phyloP scores from a whole-genome alignment of 2,113 vertebrate genomes.

The mouse (Mus musculus) region GRCm39 chr4:56004001-56004500 shows the following conservation, averaged over 20 bases:
- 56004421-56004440: conserved; percentile 65
- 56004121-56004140: background rate
- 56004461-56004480: conserved; percentile 68
- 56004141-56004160: background rate
- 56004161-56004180: background rate
- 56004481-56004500: conserved; percentile 78
- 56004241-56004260: background rate
- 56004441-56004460: conserved; percentile 51
- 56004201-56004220: background rate
- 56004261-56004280: background rate
- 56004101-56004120: background rate
- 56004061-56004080: background rate
- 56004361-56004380: conserved; percentile 63
- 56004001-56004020: background rate
- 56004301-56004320: conserved; percentile 2
- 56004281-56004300: background rate
- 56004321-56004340: background rate
- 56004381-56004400: conserved; percentile 66
- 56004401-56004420: conserved; percentile 67
- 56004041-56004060: background rate
- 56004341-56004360: conserved; percentile 56
- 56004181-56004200: conserved; percentile 39
- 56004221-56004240: background rate
- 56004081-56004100: background rate
- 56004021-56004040: background rate